Conservation (phyloP, 2,113 vertebrate species). For the Gallinago undulata region DNA sequence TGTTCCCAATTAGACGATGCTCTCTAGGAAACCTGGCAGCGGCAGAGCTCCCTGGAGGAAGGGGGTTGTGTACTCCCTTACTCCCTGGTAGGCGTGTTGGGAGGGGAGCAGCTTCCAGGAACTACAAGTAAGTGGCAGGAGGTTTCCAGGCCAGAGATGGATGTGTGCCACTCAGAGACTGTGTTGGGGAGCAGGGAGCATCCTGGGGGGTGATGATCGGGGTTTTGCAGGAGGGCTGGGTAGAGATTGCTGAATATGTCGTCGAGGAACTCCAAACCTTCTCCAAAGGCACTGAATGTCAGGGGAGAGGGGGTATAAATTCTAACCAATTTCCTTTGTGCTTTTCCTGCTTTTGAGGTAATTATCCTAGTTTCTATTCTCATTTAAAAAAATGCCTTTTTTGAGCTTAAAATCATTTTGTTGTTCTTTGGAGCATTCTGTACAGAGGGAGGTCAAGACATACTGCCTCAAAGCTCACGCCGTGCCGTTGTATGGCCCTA, state of each 20-base stretch:
- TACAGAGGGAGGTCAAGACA: neutral
- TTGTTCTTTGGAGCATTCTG: neutral
- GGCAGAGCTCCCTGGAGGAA: neutral
- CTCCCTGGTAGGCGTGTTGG: rapidly evolving
- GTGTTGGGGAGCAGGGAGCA: neutral
- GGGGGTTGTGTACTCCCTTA: neutral
- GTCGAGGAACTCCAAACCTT: neutral
- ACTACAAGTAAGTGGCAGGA: neutral
- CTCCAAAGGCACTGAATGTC: neutral
- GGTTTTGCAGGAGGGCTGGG: neutral
- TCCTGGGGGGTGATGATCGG: too few species aligned
- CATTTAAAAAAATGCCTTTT: neutral
- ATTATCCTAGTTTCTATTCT: neutral
- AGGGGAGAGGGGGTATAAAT: neutral
- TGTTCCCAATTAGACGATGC: neutral
- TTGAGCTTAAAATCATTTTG: neutral
- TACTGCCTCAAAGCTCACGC: neutral
- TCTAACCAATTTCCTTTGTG: neutral
- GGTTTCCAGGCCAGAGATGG: neutral
- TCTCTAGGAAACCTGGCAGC: neutral
- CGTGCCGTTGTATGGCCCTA: rapidly evolving
- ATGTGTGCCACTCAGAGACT: neutral
- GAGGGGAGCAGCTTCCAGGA: neutral
- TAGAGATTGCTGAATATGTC: neutral
- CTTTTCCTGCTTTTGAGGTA: neutral